Evolutionary conservation across 2,888 invertebrate genomes (phyloP).

Genomic region (Scelioninae gen. 2): DNA sequence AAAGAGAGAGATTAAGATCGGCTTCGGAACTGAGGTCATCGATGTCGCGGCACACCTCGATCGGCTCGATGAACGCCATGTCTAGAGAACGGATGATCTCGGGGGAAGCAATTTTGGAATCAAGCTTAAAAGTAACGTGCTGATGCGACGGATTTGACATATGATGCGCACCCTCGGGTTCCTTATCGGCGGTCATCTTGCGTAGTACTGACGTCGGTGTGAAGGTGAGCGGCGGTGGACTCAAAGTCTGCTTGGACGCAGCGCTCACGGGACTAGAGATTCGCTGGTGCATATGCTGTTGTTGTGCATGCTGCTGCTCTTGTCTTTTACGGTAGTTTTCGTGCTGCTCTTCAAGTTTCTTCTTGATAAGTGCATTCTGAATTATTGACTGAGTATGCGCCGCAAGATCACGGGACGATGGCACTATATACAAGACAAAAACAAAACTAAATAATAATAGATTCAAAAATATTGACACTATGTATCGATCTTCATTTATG

Average conservation of each 20-base stretch:
- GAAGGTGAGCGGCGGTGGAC: conserved; percentile 87
- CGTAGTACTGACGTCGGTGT: conserved; percentile 95
- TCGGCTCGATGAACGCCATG: conserved; percentile 13
- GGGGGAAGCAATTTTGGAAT: conserved; percentile 4
- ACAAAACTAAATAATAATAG: no score
- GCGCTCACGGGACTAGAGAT: conserved; percentile 70
- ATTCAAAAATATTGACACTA: no score
- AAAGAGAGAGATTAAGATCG: conserved; percentile 26
- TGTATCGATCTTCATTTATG: no score
- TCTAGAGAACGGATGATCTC: conserved; percentile 26
- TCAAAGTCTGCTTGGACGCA: conserved; percentile 77
- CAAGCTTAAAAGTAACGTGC: conserved; percentile 62
- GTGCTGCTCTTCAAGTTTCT: conserved; percentile 91
- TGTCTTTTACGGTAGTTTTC: conserved; percentile 90
- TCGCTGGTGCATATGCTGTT: conserved; percentile 67
- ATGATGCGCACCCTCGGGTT: conserved; percentile 78
- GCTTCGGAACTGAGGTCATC: conserved; percentile 6
- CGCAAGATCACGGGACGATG: conserved; percentile 89
- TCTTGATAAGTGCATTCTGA: conserved; percentile 90
- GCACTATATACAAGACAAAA: no score
- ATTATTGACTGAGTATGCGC: conserved; percentile 91
- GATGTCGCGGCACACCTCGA: conserved; percentile 37
- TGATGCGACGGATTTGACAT: conserved; percentile 62
- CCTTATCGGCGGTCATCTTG: conserved; percentile 95
- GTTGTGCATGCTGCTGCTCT: conserved; percentile 76